Conservation (phyloP, 1,140 invertebrate genomes). For the Apolygus lucorum region DNA sequence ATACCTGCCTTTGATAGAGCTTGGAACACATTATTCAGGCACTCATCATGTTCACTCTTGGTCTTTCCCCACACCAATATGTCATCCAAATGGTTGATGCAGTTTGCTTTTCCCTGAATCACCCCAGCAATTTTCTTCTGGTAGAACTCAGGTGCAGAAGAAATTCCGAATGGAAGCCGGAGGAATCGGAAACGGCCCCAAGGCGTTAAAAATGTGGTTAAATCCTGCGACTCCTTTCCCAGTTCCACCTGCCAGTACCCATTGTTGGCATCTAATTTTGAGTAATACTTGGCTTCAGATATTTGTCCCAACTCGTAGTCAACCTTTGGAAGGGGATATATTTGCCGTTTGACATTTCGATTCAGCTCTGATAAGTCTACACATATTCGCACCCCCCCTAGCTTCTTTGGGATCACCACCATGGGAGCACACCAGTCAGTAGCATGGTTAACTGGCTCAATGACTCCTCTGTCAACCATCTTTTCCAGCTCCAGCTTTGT, state of each 20-base stretch:
- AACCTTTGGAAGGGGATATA: too few relatives aligned
- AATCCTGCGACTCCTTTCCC: background rate
- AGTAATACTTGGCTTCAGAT: background rate
- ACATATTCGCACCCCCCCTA: too few relatives aligned
- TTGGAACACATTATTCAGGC: background rate
- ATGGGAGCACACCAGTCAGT: too few relatives aligned
- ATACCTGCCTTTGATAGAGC: background rate
- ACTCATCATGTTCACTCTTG: background rate
- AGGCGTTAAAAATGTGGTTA: background rate
- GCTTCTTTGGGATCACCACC: too few relatives aligned
- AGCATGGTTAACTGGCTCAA: too few relatives aligned
- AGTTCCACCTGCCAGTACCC: background rate
- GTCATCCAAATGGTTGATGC: background rate
- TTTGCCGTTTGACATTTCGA: too few relatives aligned
- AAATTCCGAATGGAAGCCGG: background rate
- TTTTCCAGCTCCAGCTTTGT: too few relatives aligned
- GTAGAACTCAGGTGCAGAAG: background rate
- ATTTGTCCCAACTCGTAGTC: too few relatives aligned
- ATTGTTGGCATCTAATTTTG: background rate
- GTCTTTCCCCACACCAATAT: background rate
- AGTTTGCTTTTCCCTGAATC: background rate
- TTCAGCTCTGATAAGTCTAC: too few relatives aligned
- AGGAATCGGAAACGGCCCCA: background rate
- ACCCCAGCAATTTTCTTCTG: background rate
- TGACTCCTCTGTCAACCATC: too few relatives aligned